Conservation (phyloP, 2,888 invertebrate species). For the Synanthedon vespiformis region DNA sequence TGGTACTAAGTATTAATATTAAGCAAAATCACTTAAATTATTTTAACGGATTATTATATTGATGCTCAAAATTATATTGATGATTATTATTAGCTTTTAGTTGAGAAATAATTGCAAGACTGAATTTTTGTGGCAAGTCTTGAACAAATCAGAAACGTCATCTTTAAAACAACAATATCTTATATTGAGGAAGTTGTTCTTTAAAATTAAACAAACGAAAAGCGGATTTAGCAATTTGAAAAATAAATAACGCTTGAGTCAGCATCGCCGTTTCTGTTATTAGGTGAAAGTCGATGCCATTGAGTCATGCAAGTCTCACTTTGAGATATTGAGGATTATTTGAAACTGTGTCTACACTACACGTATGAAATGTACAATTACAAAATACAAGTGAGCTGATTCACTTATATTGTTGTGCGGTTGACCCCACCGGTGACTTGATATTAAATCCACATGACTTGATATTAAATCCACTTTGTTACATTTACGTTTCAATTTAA, state of each 20-base stretch:
- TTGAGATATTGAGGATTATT: conserved; percentile 14
- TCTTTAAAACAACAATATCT: no score
- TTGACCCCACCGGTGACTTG: conserved; percentile 14
- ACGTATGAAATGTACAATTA: conserved; percentile 23
- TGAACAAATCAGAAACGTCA: no score
- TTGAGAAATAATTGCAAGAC: no score
- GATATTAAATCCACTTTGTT: not conserved
- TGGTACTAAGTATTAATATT: no score
- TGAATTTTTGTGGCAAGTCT: no score
- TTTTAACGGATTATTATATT: no score
- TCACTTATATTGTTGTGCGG: conserved; percentile 23
- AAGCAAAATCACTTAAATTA: no score
- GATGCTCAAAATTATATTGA: no score
- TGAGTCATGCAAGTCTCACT: conserved; percentile 21
- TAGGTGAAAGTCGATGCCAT: conserved; percentile 28
- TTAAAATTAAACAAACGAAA: no score
- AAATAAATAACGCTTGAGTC: not conserved
- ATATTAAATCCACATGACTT: not conserved
- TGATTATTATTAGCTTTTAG: no score
- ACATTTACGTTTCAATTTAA: not conserved
- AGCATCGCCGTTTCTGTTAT: conserved; percentile 15
- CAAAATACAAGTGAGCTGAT: conserved; percentile 19
- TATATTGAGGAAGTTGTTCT: no score
- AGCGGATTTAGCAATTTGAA: not conserved
- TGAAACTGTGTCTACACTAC: not conserved